Evolutionary conservation across 2,888 invertebrate species (phyloP), one percentile per base, ranked within the genome.

Genomic region (Tenthredo livida): DNA sequence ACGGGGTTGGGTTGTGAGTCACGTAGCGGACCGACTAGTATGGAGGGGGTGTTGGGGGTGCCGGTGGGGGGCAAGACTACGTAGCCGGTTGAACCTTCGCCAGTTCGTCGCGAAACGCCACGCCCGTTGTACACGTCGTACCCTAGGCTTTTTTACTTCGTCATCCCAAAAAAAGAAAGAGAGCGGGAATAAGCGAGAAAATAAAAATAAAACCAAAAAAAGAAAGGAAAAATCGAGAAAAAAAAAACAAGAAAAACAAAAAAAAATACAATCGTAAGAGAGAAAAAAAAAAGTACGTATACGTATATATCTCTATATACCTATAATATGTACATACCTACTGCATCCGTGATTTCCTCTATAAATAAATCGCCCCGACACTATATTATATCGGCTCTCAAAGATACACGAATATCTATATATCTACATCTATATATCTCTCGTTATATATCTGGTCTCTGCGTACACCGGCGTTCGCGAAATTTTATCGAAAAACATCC

Each of bases 61-160:
- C 87, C 83, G 87, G 88, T 87, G 87, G 77, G 77, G 85, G 65
- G 70, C 70, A 72, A 70, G 70, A 80, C 80, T 78, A 67, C 58
- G 82, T 70, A 33, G 70, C 85, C 82, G 80, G 85, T 85, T 67
- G 78, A 84, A 84, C 87, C 87, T 88, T 88, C 89, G 92, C 88
- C 92, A 93, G 92, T 93, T 91, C 90, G 90, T 92, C 92, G 93
- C 92, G 92, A 91, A 91, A 91, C 93, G 93, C 92, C 93, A 93
- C 92, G 92, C 93, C 92, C 92, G 92, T 61, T 77, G 80, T 43
- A 65, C 72, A 25, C 54, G 61, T 61, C 25, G 58, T 80, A 80
- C 58, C 58, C 33, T 33, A 50, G 75, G 25, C 17, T 54, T 77
- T 43, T 43, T 77, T 54, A 77, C 33, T 77, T n/a, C 40, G 10